Conservation (phyloP, 2,888 invertebrate genomes). For the Nesidiocoris tenuis region DNA sequence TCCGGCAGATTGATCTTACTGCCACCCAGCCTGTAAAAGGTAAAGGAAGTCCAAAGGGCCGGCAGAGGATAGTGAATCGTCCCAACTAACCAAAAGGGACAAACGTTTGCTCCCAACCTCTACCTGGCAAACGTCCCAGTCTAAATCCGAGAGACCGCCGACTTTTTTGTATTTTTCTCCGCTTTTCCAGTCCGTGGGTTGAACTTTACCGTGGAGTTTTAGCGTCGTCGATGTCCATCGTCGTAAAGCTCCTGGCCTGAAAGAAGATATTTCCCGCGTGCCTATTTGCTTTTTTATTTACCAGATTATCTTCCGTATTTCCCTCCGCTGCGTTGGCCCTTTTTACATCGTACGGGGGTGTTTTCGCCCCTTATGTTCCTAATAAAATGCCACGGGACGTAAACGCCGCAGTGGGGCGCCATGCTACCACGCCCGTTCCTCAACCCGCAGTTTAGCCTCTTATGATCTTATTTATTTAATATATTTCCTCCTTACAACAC, state of each 20-base stretch:
- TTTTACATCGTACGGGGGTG: not conserved
- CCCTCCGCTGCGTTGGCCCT: not conserved
- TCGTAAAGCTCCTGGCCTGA: slow-evolving; percentile 1
- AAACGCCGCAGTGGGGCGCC: slow-evolving; percentile 31
- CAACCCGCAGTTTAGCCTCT: slow-evolving; percentile 16
- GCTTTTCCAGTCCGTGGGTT: slow-evolving; percentile 16
- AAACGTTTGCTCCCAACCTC: slow-evolving; percentile 18
- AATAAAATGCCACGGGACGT: slow-evolving; percentile 42
- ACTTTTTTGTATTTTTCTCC: not conserved
- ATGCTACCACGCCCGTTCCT: not conserved
- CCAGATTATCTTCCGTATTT: not conserved
- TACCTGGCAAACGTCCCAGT: slow-evolving; percentile 32
- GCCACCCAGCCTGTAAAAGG: not conserved
- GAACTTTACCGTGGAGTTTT: slow-evolving; percentile 12
- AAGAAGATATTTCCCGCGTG: slow-evolving; percentile 4
- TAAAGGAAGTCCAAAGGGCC: too few relatives aligned
- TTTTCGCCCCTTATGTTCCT: slow-evolving; percentile 22
- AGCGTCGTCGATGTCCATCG: slow-evolving; percentile 2
- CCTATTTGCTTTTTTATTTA: slow-evolving; percentile 9
- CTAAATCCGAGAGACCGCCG: not conserved
- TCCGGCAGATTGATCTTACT: not conserved
- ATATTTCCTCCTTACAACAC: slow-evolving; percentile 11
- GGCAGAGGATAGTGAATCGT: not conserved
- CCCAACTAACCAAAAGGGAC: not conserved
- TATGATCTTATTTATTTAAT: slow-evolving; percentile 43